Base-by-base conservation (phyloP, 1,140 invertebrate genomes). In the Sinonovacula constricta region DNA sequence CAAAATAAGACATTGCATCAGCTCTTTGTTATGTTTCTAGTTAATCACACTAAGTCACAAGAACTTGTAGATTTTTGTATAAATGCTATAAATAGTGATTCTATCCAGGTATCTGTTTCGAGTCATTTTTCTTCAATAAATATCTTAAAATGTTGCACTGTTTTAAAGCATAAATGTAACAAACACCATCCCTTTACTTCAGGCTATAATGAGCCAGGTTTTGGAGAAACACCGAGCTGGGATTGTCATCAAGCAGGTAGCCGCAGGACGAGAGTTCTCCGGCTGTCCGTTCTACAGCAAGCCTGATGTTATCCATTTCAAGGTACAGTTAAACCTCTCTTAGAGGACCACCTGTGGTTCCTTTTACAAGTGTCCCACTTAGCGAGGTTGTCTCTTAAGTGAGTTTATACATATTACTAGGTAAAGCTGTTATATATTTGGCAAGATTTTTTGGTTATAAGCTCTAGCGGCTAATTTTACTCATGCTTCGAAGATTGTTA, bases 261-360 rank as follows among this genome's bases (percentile, higher is more conserved):
- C 87, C 22, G 90, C 85, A 49, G 90, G 90, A 0, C 56, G 82
- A 56, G 89, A 90, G 76, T 91, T 91, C 72, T 79, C 84, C n/a
- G 90, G 90, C 10, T 83, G 84, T 77, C 83, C 90, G 10, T 91
- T 91, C 78, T 88, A 90, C 78, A 91, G 90, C 79, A 91, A 91
- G 67, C 91, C 91, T 24, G 85, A 87, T 80, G 83, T 90, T 31
- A 88, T 91, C 26, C 89, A 91, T 66, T 91, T 91, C 69, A 91
- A 91, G 88, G 90, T 91, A 76, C 24, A n/a, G n/a, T n/a, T n/a
- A n/a, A n/a, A n/a, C n/a, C n/a, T n/a, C n/a, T n/a, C n/a, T n/a
- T n/a, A n/a, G n/a, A n/a, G n/a, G n/a, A n/a, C n/a, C n/a, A n/a
- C n/a, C n/a, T n/a, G n/a, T n/a, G n/a, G n/a, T n/a, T n/a, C n/a